Evolutionary conservation across 2,797 vertebrate species (phyloP).

Genomic region (Artibeus lituratus): DNA sequence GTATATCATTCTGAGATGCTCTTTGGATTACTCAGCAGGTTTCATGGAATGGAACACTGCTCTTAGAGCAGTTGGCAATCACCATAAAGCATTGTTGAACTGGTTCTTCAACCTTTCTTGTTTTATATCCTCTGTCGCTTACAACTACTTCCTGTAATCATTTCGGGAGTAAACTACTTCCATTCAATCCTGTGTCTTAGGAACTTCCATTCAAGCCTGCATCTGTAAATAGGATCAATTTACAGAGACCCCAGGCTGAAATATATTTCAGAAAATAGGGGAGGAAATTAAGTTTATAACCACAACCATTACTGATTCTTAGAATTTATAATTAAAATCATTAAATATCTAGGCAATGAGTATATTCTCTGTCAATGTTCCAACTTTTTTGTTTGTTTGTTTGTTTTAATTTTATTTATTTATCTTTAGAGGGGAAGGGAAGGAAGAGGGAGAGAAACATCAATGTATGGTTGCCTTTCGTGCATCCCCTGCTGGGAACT

Average conservation of each 20-base stretch:
- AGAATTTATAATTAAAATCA: not conserved
- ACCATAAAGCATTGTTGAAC: not conserved
- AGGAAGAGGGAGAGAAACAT: too few species aligned
- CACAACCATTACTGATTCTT: not conserved
- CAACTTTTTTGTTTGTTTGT: too few species aligned
- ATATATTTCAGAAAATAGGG: not conserved
- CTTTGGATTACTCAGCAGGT: not conserved
- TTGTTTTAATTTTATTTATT: too few species aligned
- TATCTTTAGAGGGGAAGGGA: too few species aligned
- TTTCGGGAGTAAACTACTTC: not conserved
- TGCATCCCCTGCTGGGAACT: too few species aligned
- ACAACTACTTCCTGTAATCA: not conserved
- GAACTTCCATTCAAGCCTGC: not conserved
- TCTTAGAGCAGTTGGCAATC: not conserved
- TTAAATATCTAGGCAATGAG: not conserved
- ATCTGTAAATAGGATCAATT: not conserved
- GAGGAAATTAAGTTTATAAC: not conserved
- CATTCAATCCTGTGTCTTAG: not conserved
- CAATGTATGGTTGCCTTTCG: too few species aligned
- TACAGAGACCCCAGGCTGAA: not conserved
- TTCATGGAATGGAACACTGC: not conserved
- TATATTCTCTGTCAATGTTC: not conserved
- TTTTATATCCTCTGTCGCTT: not conserved
- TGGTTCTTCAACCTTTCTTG: not conserved
- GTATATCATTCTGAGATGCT: not conserved